These are phyloP conservation scores for Copidosoma aretas DNA, from an alignment of 2,888 invertebrate genomes.

Conservation along the genomic window DNA sequence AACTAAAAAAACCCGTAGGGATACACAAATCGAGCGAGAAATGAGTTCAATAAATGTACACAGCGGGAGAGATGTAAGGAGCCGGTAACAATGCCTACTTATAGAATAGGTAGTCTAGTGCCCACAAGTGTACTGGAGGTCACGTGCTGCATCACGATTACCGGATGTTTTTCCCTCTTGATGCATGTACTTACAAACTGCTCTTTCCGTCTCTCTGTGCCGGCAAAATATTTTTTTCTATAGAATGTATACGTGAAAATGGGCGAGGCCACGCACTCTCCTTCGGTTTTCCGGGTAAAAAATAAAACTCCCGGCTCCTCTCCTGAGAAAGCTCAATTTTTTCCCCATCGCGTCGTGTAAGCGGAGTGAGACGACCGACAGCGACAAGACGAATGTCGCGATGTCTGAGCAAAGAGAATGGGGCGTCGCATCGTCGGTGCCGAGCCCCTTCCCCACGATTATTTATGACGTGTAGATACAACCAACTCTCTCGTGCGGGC, in stretches of 20 bases:
- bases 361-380: neutral
- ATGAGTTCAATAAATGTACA: too few species aligned
- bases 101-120: too few species aligned
- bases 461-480: slow-evolving; percentile 17
- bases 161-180: neutral
- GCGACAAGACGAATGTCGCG: neutral
- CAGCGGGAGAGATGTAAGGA: neutral
- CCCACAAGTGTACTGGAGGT: neutral
- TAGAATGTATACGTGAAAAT: too few species aligned
- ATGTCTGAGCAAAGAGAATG: neutral
- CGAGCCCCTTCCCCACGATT: slow-evolving; percentile 10
- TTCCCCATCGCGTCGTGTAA: neutral
- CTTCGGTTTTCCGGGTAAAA: too few species aligned
- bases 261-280: too few species aligned
- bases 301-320: neutral
- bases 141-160: slow-evolving; percentile 21
- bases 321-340: slow-evolving; percentile 8
- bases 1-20: too few species aligned
- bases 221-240: neutral
- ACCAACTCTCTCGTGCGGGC: neutral
- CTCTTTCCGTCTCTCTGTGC: too few species aligned
- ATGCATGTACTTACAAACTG: neutral
- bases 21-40: too few species aligned
- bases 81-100: neutral
- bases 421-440: too few species aligned